Base-by-base conservation (phyloP, 2,888 invertebrate species). In the Clostera curtula region DNA sequence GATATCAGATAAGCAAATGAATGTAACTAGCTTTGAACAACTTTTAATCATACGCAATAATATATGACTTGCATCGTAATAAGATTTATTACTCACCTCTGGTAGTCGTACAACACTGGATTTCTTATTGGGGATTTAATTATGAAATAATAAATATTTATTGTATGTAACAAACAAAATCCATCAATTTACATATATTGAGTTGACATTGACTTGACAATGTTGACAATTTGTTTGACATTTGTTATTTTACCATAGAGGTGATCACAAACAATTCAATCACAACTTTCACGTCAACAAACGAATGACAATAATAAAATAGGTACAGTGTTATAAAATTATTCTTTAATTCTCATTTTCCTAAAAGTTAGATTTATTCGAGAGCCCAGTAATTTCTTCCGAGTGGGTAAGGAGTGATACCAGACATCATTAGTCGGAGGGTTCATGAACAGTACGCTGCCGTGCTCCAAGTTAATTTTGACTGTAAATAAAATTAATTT, bases 321-420 rank as follows among this genome's bases (percentile, higher is more conserved):
- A n/a, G n/a, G n/a, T n/a, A n/a, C n/a, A n/a, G n/a, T n/a, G n/a
- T n/a, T n/a, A n/a, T n/a, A n/a, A n/a, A n/a, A n/a, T n/a, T n/a
- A n/a, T n/a, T n/a, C n/a, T n/a, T n/a, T n/a, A n/a, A n/a, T n/a
- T n/a, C 49, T 43, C 64, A 80, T 74, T 73, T 85, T 87, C 40
- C 90, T 70, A 49, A 90, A 90, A 3, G 90, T 90, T 38, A 91
- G 76, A 67, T 90, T 91, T 22, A 91, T 86, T 59, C 90, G 72
- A 14, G 86, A 73, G 18, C 85, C 85, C 11, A 54, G 33, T 8
- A 86, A 64, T 32, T 66, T 84, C 56, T 88, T 89, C 15, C 89
- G 71, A 3, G 66, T 67, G 0, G 91, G 91, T 34, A 91, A 61
- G 3, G 89, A 87, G 61, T 91, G 91, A 58, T 90, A 91, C 91